Conservation (phyloP, 2,888 invertebrate genomes). For the Synergus laeviventris region DNA sequence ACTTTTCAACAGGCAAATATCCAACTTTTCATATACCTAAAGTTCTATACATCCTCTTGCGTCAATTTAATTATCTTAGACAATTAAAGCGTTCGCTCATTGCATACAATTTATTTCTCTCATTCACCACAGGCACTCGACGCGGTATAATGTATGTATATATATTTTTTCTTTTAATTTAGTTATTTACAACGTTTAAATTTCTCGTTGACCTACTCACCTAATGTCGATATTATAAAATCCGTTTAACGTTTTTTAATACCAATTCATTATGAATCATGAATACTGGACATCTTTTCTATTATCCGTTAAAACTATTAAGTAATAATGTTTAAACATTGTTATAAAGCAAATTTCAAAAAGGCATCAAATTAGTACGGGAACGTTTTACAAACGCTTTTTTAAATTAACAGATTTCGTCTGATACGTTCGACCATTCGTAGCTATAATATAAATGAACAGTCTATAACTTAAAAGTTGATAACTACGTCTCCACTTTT, state of each 20-base stretch:
- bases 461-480: constrained; percentile 1
- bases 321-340: constrained; percentile 49
- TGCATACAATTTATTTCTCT: constrained; percentile 48
- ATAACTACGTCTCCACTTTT: constrained; percentile 10
- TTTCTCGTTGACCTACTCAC: constrained; percentile 40
- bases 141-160: constrained; percentile 60
- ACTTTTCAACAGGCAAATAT: constrained; percentile 71
- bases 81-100: constrained; percentile 44
- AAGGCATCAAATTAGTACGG: constrained; percentile 29
- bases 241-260: constrained; percentile 54
- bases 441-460: background rate
- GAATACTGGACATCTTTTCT: constrained; percentile 64
- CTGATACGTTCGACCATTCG: background rate
- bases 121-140: constrained; percentile 59
- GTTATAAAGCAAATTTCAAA: constrained; percentile 37
- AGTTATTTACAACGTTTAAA: constrained; percentile 51
- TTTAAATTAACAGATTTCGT: constrained; percentile 9
- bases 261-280: constrained; percentile 60
- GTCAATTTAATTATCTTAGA: constrained; percentile 38
- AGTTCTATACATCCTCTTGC: constrained; percentile 52
- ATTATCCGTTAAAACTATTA: constrained; percentile 53
- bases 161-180: constrained; percentile 59
- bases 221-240: constrained; percentile 40
- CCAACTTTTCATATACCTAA: constrained; percentile 60
- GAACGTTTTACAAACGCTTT: background rate